These are phyloP conservation scores for Pseudopodoces humilis DNA, from an alignment of 2,113 vertebrate genomes.

Conservation along the genomic window DNA sequence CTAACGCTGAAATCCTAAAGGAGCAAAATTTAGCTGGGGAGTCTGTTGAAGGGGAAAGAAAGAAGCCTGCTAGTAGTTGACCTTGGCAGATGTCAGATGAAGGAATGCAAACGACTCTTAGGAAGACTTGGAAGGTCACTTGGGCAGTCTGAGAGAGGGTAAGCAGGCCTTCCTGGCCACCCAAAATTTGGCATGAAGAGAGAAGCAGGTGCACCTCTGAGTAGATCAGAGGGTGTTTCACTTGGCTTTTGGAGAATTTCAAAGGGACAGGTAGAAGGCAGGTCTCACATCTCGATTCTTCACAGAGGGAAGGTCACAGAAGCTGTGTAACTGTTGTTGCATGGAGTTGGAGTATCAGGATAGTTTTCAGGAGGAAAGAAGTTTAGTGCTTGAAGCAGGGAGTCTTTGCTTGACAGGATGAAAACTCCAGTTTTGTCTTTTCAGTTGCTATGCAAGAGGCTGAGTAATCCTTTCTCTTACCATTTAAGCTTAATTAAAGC, in stretches of 20 bases:
- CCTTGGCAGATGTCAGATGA: not conserved
- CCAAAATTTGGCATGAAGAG: conserved; percentile 6
- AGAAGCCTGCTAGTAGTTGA: not conserved
- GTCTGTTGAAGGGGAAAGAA: not conserved
- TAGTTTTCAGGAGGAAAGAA: not conserved
- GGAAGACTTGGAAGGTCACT: not conserved
- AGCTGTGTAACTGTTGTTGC: not conserved
- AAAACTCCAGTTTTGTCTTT: not conserved
- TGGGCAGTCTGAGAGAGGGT: rapidly evolving
- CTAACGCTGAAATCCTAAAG: not conserved
- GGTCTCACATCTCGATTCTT: rapidly evolving
- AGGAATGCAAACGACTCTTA: not conserved
- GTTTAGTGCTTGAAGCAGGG: not conserved
- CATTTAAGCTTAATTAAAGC: not conserved
- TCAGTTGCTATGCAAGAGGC: not conserved
- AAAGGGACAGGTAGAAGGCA: not conserved
- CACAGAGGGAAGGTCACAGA: not conserved
- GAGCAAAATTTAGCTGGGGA: not conserved
- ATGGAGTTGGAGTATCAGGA: not conserved
- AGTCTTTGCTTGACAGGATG: not conserved
- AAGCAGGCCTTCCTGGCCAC: conserved; percentile 23
- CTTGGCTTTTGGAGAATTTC: not conserved
- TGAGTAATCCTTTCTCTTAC: not conserved
- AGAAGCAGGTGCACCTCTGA: conserved; percentile 9
- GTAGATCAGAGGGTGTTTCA: not conserved